phyloP scores from a whole-genome alignment of 2,113 vertebrate species.

The Glaucidium brasilianum region DNA sequence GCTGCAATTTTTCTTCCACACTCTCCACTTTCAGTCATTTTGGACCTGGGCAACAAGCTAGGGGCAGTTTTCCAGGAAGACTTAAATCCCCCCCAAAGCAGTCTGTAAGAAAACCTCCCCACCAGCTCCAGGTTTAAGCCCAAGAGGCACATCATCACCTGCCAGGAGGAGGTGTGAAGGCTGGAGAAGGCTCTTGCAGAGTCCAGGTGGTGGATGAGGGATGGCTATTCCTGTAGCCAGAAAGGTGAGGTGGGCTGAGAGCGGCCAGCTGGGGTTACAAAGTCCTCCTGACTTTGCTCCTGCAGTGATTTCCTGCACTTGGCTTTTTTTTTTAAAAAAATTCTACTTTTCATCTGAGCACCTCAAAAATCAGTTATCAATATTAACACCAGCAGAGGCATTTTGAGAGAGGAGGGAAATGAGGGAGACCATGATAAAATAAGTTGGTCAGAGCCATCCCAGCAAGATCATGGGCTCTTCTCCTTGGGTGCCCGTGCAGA shows the following conservation, averaged over 20 bases:
- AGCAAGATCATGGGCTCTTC: neutral
- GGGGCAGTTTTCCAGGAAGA: neutral
- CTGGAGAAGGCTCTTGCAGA: neutral
- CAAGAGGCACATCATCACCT: neutral
- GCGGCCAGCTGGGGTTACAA: neutral
- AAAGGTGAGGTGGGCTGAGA: neutral
- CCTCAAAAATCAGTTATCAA: neutral
- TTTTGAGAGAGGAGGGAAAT: neutral
- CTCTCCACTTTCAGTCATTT: neutral
- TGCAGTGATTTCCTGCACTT: neutral
- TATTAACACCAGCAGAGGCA: neutral
- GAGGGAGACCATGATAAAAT: neutral
- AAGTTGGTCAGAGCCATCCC: neutral
- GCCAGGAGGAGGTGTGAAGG: neutral
- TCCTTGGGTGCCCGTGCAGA: neutral
- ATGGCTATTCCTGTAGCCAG: fast-evolving
- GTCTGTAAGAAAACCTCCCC: neutral
- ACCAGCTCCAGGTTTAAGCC: neutral
- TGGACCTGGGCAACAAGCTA: neutral
- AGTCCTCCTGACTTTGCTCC: neutral
- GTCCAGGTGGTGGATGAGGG: neutral
- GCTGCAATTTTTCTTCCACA: neutral
- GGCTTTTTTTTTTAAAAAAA: neutral
- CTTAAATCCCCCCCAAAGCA: neutral
- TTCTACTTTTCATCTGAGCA: neutral